Evolutionary conservation across 2,888 invertebrate species (phyloP).

Genomic region (Dasysyrphus albostriatus): DNA sequence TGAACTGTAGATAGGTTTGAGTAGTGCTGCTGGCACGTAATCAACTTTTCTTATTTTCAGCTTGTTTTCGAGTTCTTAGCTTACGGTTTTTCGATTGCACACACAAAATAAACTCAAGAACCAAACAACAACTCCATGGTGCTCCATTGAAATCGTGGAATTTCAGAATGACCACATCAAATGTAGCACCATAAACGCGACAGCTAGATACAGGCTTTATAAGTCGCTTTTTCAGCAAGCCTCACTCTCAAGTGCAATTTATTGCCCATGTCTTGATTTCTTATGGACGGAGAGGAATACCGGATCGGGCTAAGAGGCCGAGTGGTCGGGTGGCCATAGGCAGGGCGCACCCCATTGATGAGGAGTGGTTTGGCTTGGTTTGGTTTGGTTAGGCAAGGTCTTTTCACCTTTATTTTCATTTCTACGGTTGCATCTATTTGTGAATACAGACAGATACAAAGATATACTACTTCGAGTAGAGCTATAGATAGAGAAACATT

Average conservation of each 20-base stretch:
- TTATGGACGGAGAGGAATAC: conserved; percentile 4
- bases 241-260: conserved; percentile 24
- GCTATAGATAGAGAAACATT: background rate
- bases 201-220: conserved; percentile 26
- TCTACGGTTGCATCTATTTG: conserved; percentile 19
- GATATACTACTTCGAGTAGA: conserved; percentile 4
- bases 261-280: conserved; percentile 58
- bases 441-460: conserved; percentile 2
- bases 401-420: conserved; percentile 51
- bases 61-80: conserved; percentile 67
- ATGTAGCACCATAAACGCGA: conserved; percentile 14
- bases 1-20: background rate
- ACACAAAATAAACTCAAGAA: conserved; percentile 8
- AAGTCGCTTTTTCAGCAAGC: conserved; percentile 18
- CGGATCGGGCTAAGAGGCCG: background rate
- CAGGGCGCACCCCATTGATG: conserved; percentile 36
- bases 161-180: conserved; percentile 46
- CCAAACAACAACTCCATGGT: background rate
- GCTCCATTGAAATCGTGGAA: conserved; percentile 31
- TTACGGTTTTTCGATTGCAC: conserved; percentile 41
- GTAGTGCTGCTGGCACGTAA: conserved; percentile 14
- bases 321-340: background rate
- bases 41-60: conserved; percentile 65
- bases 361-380: conserved; percentile 41
- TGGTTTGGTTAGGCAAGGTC: conserved; percentile 42